Base-by-base conservation (phyloP, 2,113 vertebrate genomes). In the Caranx ignobilis region DNA sequence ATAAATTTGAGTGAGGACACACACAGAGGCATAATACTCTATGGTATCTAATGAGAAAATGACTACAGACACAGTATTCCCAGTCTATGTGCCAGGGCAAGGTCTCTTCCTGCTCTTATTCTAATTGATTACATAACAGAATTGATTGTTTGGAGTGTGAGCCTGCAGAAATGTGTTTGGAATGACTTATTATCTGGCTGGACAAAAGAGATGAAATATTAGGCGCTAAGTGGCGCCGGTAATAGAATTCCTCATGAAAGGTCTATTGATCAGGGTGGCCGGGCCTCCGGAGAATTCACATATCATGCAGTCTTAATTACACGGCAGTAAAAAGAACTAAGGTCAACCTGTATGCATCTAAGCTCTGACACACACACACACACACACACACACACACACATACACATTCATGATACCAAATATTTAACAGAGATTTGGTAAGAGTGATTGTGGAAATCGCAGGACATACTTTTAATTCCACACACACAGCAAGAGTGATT, bases 121-220 rank as follows among this genome's bases (percentile, higher is more conserved):
- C 88, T 92, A 91, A 90, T 92, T 93, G 94, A 94, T 94, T 88
- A 91, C 90, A 90, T 87, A 37, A 88, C 79, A 43, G 63, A 84
- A 95, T 95, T 93, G 93, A 95, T 95, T 93, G 93, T 93, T 94
- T 93, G 82, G 35, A 85, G 88, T 85, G 79, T 73, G 84, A 77
- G 85, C 77, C 82, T 81, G 82, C 81, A 81, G 86, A 90, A 90
- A 94, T 90, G 92, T 94, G 94, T 94, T 91, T 86, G 88, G 92
- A 94, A 93, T 91, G 83, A 93, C 91, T 94, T 92, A 91, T 92
- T 92, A 88, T 94, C 90, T 43, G 79, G 84, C 91, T 85, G 89
- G 87, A 92, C 92, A 89, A 89, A 94, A 92, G 91, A 91, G 89
- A 92, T 95, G 94, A 94, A 95, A 95, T 95, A 95, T 94, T 93